phyloP scores from a whole-genome alignment of 2,797 vertebrate species.

The Coregonus suidteri region DNA sequence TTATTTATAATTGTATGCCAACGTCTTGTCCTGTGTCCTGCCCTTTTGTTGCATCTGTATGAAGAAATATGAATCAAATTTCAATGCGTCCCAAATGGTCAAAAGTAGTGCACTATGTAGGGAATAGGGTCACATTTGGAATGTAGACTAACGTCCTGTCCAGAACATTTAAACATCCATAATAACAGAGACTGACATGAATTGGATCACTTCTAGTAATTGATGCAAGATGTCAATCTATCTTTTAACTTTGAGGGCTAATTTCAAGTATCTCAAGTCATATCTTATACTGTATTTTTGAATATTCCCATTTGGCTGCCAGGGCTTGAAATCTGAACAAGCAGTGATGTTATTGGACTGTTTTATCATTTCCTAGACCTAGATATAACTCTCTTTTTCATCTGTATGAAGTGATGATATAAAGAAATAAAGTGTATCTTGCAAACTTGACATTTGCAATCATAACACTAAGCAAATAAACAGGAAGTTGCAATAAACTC shows the following conservation, averaged over 20 bases:
- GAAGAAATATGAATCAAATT: background rate
- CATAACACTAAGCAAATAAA: constrained; percentile 15
- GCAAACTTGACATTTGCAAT: constrained; percentile 35
- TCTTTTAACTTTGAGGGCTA: constrained; percentile 1
- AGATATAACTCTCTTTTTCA: background rate
- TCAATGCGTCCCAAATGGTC: background rate
- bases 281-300: background rate
- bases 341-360: background rate
- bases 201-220: constrained; percentile 9
- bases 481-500: background rate
- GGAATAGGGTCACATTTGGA: background rate
- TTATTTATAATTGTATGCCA: constrained; percentile 4
- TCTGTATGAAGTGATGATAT: background rate
- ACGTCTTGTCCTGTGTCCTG: too few species aligned
- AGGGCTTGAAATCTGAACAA: constrained; percentile 6
- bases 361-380: background rate
- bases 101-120: background rate
- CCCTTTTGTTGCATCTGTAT: too few species aligned
- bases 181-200: background rate
- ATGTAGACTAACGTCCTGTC: background rate
- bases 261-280: background rate
- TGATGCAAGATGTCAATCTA: constrained; percentile 3
- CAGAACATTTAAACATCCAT: background rate
- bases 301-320: background rate
- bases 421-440: background rate